These are phyloP conservation scores for Spinus olivaceus DNA, from an alignment of 2,797 vertebrate species.

Conservation along the genomic window DNA sequence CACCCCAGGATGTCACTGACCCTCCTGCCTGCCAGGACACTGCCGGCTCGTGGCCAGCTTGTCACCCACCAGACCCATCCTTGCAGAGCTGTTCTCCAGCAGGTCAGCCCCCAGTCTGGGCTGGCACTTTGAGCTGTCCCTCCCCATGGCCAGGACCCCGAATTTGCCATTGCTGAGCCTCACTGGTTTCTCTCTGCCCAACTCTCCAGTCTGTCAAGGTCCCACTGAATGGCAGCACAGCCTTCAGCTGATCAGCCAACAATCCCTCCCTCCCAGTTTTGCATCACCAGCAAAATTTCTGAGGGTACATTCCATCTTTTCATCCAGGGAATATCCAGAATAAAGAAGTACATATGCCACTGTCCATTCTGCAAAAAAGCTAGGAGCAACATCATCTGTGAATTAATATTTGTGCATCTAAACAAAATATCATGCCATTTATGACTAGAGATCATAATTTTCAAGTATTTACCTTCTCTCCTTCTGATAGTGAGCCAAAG, in stretches of 20 bases:
- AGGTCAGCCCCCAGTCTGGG: background rate
- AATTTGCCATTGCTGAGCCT: background rate
- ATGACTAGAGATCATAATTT: background rate
- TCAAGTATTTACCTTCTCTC: background rate
- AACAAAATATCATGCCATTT: background rate
- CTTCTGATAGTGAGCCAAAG: background rate
- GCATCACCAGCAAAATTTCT: background rate
- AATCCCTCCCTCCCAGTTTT: background rate
- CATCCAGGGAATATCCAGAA: background rate
- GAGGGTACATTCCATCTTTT: background rate
- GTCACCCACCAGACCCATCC: background rate
- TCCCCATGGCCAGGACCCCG: background rate
- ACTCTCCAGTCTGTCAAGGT: background rate
- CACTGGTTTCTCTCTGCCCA: background rate
- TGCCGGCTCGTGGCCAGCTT: accelerated
- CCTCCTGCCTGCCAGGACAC: background rate
- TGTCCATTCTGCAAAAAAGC: background rate
- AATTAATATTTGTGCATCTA: background rate
- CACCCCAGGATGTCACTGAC: background rate
- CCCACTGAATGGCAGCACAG: background rate
- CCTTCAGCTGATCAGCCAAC: background rate
- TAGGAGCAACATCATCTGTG: background rate
- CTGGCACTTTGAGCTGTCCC: background rate
- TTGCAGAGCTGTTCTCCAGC: background rate
- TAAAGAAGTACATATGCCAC: background rate